Evolutionary conservation across 2,888 invertebrate genomes (phyloP).

Genomic region (Hylaea fasciaria): DNA sequence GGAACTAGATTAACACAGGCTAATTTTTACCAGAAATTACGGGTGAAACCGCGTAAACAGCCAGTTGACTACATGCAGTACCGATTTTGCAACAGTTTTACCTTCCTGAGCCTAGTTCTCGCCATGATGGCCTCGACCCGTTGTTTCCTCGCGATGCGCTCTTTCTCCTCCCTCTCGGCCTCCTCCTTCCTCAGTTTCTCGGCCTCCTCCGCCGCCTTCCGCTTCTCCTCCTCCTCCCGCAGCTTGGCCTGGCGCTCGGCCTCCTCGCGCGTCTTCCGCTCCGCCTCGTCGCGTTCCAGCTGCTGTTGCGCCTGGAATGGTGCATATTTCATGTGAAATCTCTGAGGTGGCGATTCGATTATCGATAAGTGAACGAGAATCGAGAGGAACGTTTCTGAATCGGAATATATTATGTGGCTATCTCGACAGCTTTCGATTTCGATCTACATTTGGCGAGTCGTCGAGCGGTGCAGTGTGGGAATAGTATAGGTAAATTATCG

Average conservation of each 20-base stretch:
- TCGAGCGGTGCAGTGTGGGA: background rate
- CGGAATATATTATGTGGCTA: too few relatives aligned
- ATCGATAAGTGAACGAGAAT: too few relatives aligned
- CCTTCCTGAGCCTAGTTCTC: conserved; percentile 88
- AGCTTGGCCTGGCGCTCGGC: conserved; percentile 87
- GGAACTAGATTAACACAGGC: background rate
- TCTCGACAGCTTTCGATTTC: too few relatives aligned
- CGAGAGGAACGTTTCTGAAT: too few relatives aligned
- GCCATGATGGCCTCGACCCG: conserved; percentile 97
- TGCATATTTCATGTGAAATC: too few relatives aligned
- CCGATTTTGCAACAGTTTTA: too few relatives aligned
- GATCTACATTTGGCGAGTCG: background rate
- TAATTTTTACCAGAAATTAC: too few relatives aligned
- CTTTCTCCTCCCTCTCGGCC: conserved; percentile 95
- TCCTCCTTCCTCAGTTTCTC: conserved; percentile 93
- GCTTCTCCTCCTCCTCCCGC: conserved; percentile 89
- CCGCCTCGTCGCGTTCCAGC: conserved; percentile 87
- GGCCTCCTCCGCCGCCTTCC: conserved; percentile 93
- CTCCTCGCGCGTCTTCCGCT: conserved; percentile 90
- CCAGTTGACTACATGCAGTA: too few relatives aligned
- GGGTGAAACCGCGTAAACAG: too few relatives aligned
- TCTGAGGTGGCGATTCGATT: too few relatives aligned
- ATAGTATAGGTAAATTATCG: too few relatives aligned
- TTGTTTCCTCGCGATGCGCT: conserved; percentile 94
- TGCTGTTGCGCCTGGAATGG: conserved; percentile 76